Evolutionary conservation across 2,797 vertebrate genomes (phyloP).

Genomic region (Peromyscus aztecus): DNA sequence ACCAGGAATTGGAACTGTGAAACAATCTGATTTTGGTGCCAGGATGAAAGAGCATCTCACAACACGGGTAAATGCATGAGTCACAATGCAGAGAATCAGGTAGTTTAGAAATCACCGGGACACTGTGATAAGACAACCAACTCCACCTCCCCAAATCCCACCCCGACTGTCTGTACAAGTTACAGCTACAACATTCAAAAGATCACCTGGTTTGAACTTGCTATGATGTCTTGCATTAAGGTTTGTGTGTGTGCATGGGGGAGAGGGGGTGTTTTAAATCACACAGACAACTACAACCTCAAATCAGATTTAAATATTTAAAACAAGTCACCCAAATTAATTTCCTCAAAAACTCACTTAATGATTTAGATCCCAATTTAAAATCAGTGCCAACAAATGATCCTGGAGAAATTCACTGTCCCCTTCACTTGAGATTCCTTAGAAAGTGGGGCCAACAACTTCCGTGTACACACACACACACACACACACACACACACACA

Average conservation of each 20-base stretch:
- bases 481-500: too few species aligned
- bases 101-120: conserved; percentile 39
- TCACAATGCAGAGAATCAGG: conserved; percentile 49
- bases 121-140: conserved; percentile 55
- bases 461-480: background rate
- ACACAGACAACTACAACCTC: conserved; percentile 66
- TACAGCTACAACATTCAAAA: conserved; percentile 53
- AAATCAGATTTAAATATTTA: conserved; percentile 73
- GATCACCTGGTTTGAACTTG: conserved; percentile 65
- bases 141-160: conserved; percentile 53
- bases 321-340: conserved; percentile 51
- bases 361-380: conserved; percentile 50
- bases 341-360: conserved; percentile 57
- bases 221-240: conserved; percentile 55
- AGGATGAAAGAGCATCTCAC: conserved; percentile 63
- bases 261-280: background rate
- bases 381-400: conserved; percentile 1
- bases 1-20: conserved; percentile 74
- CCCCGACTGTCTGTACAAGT: conserved; percentile 34
- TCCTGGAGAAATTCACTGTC: conserved; percentile 76
- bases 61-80: conserved; percentile 24
- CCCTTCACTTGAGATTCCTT: conserved; percentile 76
- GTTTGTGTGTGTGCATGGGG: background rate
- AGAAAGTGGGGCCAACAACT: conserved; percentile 80
- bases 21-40: conserved; percentile 73